A percentile compares a stretch with the other conserved stretches of the same genome.
These are phyloP conservation scores for Corythaeola cristata DNA, from an alignment of 2,113 vertebrate species.

Conservation along the genomic window DNA sequence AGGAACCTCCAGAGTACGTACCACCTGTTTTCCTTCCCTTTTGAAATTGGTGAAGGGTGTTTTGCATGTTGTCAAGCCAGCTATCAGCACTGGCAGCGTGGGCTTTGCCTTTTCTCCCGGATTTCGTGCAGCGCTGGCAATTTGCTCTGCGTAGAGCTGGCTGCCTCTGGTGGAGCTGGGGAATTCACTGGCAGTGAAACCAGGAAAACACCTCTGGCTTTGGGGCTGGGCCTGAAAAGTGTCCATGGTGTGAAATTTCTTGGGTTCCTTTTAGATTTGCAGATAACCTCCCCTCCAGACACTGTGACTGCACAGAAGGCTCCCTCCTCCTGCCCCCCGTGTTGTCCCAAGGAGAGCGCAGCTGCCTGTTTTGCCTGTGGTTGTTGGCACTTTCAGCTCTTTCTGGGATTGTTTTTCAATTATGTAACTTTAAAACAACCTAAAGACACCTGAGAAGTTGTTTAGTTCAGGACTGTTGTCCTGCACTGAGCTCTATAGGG, in stretches of 20 bases:
- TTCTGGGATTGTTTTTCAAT: neutral
- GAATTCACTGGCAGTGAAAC: neutral
- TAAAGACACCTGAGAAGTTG: neutral
- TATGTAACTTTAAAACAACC: neutral
- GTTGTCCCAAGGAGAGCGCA: fast-evolving
- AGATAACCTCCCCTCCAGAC: neutral
- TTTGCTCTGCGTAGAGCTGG: neutral
- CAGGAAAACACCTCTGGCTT: neutral
- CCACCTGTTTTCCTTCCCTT: fast-evolving
- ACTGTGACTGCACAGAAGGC: fast-evolving
- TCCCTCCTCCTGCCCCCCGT: fast-evolving
- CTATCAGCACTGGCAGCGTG: fast-evolving
- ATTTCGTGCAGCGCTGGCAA: neutral
- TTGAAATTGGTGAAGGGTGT: neutral
- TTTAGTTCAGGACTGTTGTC: neutral
- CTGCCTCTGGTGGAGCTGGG: neutral
- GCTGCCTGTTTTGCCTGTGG: neutral
- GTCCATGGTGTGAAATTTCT: neutral
- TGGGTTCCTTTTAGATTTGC: neutral
- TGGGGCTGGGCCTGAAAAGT: neutral
- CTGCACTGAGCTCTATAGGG: fast-evolving
- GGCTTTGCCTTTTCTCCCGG: neutral
- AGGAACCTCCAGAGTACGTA: slow-evolving; percentile 87
- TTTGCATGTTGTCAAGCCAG: neutral
- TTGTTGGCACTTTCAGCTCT: neutral